phyloP scores from a whole-genome alignment of 1,140 invertebrate genomes.

The roundworm (Caenorhabditis elegans) region DNA sequence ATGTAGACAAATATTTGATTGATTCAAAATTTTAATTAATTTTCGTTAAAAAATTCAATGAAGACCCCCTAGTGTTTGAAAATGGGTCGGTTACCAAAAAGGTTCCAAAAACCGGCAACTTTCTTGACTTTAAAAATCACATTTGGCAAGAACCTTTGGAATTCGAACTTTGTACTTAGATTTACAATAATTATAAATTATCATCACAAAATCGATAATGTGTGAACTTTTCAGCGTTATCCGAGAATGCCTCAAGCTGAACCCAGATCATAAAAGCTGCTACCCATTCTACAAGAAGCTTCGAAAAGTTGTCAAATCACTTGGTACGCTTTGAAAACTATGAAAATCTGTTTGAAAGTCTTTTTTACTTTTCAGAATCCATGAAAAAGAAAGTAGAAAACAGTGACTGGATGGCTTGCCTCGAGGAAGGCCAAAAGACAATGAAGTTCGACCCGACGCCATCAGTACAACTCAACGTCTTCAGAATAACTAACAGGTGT shows the following conservation, averaged over 20 bases:
- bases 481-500: constrained; percentile 69
- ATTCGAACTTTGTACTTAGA: too few relatives aligned
- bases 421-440: constrained; percentile 74
- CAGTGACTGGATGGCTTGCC: constrained; percentile 77
- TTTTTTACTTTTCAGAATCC: neutral
- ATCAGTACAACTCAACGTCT: constrained; percentile 76
- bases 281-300: constrained; percentile 94
- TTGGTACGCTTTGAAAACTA: constrained; percentile 70
- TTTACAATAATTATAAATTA: too few relatives aligned
- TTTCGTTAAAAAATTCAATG: too few relatives aligned
- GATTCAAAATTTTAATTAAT: too few relatives aligned
- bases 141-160: too few relatives aligned
- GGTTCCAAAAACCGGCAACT: too few relatives aligned
- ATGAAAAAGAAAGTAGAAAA: constrained; percentile 69
- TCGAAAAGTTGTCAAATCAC: constrained; percentile 87
- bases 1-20: too few relatives aligned
- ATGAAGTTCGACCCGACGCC: constrained; percentile 75
- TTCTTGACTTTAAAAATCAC: too few relatives aligned
- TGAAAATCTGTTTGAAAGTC: too few relatives aligned
- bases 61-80: too few relatives aligned
- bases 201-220: too few relatives aligned
- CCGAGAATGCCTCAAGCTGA: constrained; percentile 92
- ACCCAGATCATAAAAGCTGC: constrained; percentile 95
- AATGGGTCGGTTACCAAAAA: too few relatives aligned
- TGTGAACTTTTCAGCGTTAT: constrained; percentile 78